A percentile compares a stretch with the other conserved stretches of the same genome.
Evolutionary conservation across 2,888 invertebrate genomes (phyloP).

Genomic region (Agrilus biguttatus): DNA sequence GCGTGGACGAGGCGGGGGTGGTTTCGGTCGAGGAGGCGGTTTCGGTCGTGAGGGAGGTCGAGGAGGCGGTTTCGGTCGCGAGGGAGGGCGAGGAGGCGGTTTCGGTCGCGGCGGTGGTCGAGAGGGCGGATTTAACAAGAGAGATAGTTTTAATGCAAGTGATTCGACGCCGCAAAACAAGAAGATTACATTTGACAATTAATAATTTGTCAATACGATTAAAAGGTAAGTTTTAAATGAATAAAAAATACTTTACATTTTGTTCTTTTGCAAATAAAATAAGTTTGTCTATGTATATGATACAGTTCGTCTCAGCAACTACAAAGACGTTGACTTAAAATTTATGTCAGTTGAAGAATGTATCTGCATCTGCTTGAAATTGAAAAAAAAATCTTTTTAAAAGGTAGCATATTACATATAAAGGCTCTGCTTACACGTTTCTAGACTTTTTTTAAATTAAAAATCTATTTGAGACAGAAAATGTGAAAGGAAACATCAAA

Average conservation of each 20-base stretch:
- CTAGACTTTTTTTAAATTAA: too few species aligned
- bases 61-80: conserved; percentile 14
- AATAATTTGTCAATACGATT: conserved; percentile 9
- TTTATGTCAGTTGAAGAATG: too few species aligned
- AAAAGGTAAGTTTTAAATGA: too few species aligned
- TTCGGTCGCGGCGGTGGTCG: conserved; percentile 11
- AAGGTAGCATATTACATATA: too few species aligned
- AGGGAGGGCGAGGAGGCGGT: conserved; percentile 18
- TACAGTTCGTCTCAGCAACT: too few species aligned
- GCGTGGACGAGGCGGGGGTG: conserved; percentile 14
- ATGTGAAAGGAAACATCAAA: too few species aligned
- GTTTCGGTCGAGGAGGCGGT: conserved; percentile 19
- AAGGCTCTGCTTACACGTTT: too few species aligned
- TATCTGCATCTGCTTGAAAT: too few species aligned
- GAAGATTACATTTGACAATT: conserved; percentile 55
- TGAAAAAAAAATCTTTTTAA: too few species aligned
- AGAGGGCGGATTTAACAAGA: conserved; percentile 18
- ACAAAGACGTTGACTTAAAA: too few species aligned
- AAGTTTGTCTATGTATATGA: too few species aligned
- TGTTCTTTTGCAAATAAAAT: conserved; percentile 4
- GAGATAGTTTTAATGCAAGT: conserved; percentile 45
- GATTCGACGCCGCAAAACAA: conserved; percentile 46
- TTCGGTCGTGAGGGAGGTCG: conserved; percentile 16
- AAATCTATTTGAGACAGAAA: too few species aligned
- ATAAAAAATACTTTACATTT: conserved; percentile 1